Base-by-base conservation (phyloP, 1,140 invertebrate genomes). In the Pantala flavescens region DNA sequence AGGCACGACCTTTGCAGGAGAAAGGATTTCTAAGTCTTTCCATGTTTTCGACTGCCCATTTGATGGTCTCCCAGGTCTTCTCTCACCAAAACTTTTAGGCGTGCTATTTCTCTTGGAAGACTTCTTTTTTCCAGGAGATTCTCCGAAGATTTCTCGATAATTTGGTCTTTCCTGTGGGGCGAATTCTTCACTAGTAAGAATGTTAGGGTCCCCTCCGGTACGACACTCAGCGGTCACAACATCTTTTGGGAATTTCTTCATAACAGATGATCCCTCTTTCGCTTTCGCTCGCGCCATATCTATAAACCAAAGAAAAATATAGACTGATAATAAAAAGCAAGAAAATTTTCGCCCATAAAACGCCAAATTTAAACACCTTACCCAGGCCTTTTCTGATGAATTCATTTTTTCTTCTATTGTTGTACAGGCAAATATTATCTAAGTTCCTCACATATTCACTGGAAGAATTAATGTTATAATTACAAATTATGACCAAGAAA, bases 301-400 rank as follows among this genome's bases (percentile, higher is more conserved):
- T 88, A 77, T 19, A 81, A 77, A 75, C 77, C 73, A 74, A 42
- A 7, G 12, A 63, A 7, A 63, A 63, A 21, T 63, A 14, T 7
- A 63, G 12, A 7, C 3, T 63, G 49, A 19, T 49, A 11, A 9
- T 16, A 11, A 49, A 11, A 16, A 10, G 43, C 16, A 72, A 72
- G 2, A 23, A 24, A 72, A 9, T 72, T 19, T 2, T 21, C 23
- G n/a, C 36, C 36, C 1, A 19, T 72, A 72, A 72, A 24, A 24
- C 2, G 28, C 2, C 3, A 72, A 16, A 72, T 24, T 24, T 24
- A 2, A 24, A 11, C 77, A 76, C 88, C 89, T 86, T 86, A 93
- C 91, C 89, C 78, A 90, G 82, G 77, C 91, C 91, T 83, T 91
- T 91, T 79, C 86, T 90, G 75, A 93, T 92, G 78, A 93, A 93